Percentiles rank a stretch among this genome's conserved stretches.
Conservation (phyloP, 1,140 invertebrate genomes). For the Cotesia vestalis region DNA sequence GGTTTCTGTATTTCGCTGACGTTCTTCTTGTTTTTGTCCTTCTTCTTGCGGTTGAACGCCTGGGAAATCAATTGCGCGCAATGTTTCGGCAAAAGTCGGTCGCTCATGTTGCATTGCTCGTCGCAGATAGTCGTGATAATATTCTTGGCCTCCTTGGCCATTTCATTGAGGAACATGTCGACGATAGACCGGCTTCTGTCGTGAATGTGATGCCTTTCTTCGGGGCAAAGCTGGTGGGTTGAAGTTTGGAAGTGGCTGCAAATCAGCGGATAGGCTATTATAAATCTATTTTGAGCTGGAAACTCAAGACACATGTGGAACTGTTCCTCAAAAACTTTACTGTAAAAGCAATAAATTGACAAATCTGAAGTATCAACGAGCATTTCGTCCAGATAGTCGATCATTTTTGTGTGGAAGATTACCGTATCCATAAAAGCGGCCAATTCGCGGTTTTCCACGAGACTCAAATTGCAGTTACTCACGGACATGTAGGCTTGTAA, state of each 20-base stretch:
- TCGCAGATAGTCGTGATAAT: slow-evolving; percentile 98
- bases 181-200: slow-evolving; percentile 95
- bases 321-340: slow-evolving; percentile 96
- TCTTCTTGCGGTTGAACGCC: slow-evolving; percentile 89
- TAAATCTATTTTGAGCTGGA: slow-evolving; percentile 96
- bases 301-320: slow-evolving; percentile 99
- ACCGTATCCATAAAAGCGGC: slow-evolving; percentile 94
- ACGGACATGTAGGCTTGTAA: slow-evolving; percentile 95
- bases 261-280: slow-evolving; percentile 96
- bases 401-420: slow-evolving; percentile 97
- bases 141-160: slow-evolving; percentile 98
- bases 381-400: slow-evolving; percentile 97
- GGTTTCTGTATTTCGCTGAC: slow-evolving; percentile 86
- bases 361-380: slow-evolving; percentile 96
- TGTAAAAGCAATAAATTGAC: slow-evolving; percentile 97
- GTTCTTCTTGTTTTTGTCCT: slow-evolving; percentile 90
- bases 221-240: slow-evolving; percentile 97
- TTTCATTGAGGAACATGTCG: slow-evolving; percentile 97
- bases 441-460: slow-evolving; percentile 88
- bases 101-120: slow-evolving; percentile 93
- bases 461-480: slow-evolving; percentile 80
- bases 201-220: slow-evolving; percentile 96
- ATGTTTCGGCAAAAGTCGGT: slow-evolving; percentile 94
- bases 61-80: slow-evolving; percentile 90
- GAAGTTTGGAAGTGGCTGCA: slow-evolving; percentile 98